phyloP scores from a whole-genome alignment of 2,113 vertebrate species.

The Gallinago undulata region DNA sequence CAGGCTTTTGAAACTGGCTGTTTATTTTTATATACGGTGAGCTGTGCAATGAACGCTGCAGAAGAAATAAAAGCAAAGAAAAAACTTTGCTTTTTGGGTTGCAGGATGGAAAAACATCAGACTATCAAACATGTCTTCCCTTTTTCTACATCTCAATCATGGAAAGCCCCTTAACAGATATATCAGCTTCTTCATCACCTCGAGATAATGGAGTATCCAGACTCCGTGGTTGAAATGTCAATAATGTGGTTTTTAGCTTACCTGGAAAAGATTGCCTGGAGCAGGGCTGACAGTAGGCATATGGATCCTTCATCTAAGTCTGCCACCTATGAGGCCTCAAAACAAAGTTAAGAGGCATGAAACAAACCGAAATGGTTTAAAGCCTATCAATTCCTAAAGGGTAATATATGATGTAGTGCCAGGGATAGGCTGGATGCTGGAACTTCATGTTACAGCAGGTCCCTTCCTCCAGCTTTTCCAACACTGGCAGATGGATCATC shows the following conservation, averaged over 20 bases:
- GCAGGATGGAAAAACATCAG: not conserved
- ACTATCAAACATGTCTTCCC: not conserved
- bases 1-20: not conserved
- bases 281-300: not conserved
- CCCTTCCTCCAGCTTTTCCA: not conserved
- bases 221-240: not conserved
- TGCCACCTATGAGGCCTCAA: not conserved
- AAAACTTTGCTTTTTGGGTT: not conserved
- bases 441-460: not conserved
- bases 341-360: not conserved
- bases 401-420: not conserved
- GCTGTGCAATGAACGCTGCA: not conserved
- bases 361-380: fast-evolving
- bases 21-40: not conserved
- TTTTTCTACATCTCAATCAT: fast-evolving
- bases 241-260: not conserved
- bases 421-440: not conserved
- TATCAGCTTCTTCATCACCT: not conserved
- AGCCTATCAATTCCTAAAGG: not conserved
- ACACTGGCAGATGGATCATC: not conserved
- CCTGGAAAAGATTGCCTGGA: not conserved
- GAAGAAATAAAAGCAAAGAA: not conserved
- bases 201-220: not conserved
- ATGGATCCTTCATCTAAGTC: not conserved
- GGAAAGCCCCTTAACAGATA: not conserved